A percentile compares a stretch with the other conserved stretches of the same genome.
Evolutionary conservation across 1,140 invertebrate genomes (phyloP).

Genomic region (Drosophila trapezifrons): DNA sequence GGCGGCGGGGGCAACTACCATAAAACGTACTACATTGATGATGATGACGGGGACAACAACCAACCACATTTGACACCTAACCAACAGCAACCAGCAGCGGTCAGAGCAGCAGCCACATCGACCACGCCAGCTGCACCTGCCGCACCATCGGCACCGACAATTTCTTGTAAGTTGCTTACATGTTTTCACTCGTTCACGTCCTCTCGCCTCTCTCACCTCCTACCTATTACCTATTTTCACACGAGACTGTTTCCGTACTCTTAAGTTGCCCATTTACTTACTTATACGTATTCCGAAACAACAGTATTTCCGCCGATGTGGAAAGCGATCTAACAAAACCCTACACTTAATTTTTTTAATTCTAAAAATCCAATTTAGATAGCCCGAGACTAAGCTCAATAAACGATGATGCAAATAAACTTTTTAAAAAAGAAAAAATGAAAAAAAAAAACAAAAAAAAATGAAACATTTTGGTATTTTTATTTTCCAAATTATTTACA

Average conservation of each 20-base stretch:
- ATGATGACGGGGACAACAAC: slow-evolving; percentile 52
- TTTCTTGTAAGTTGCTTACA: slow-evolving; percentile 83
- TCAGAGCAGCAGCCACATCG: slow-evolving; percentile 40
- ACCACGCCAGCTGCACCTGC: slow-evolving; percentile 44
- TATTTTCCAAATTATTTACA: slow-evolving; percentile 53
- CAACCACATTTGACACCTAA: slow-evolving; percentile 53
- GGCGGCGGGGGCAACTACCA: slow-evolving; percentile 37
- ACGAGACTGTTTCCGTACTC: slow-evolving; percentile 43
- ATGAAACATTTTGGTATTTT: slow-evolving; percentile 49
- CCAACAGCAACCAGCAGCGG: slow-evolving; percentile 30
- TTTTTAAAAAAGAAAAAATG: slow-evolving; percentile 39
- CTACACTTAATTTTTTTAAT: slow-evolving; percentile 26
- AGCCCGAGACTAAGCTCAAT: slow-evolving; percentile 41
- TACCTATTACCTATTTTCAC: slow-evolving; percentile 42
- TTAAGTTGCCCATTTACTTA: slow-evolving; percentile 40
- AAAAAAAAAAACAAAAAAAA: slow-evolving; percentile 33
- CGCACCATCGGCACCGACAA: slow-evolving; percentile 68
- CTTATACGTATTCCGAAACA: slow-evolving; percentile 28
- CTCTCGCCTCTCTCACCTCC: slow-evolving; percentile 7
- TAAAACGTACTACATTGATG: slow-evolving; percentile 65
- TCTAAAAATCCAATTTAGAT: slow-evolving; percentile 29
- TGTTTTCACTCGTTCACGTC: slow-evolving; percentile 41
- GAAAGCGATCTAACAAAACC: slow-evolving; percentile 19
- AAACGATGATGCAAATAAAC: slow-evolving; percentile 42
- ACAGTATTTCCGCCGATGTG: slow-evolving; percentile 31